A percentile compares a stretch with the other conserved stretches of the same genome.
phyloP scores from a whole-genome alignment of 1,140 invertebrate genomes.

The Drosophila virilis region DNA sequence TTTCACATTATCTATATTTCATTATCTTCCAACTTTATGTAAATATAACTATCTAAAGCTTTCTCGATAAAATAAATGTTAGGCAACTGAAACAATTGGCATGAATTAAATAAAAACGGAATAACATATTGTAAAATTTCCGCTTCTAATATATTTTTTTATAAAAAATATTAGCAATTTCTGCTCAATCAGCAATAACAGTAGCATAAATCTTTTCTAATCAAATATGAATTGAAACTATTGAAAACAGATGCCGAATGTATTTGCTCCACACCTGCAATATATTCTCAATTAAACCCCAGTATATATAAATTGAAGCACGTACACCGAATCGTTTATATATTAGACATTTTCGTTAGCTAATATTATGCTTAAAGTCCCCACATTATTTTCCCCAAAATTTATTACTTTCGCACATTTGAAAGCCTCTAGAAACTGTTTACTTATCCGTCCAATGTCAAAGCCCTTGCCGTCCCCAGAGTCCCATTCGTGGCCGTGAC shows the following conservation, averaged over 20 bases:
- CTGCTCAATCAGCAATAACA: neutral
- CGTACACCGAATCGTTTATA: neutral
- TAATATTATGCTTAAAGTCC: constrained; percentile 12
- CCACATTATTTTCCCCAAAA: constrained; percentile 5
- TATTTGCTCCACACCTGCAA: no score
- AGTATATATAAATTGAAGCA: neutral
- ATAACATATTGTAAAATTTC: no score
- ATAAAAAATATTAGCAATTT: neutral
- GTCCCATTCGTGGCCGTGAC: constrained; percentile 16
- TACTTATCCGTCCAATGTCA: constrained; percentile 4
- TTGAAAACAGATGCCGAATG: no score
- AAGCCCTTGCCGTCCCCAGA: constrained; percentile 22
- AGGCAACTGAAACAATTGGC: no score
- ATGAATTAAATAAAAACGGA: no score
- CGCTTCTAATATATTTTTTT: no score
- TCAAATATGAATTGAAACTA: no score
- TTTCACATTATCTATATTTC: neutral
- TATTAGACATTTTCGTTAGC: neutral
- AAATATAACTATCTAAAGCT: no score
- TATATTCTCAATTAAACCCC: neutral
- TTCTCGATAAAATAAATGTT: no score
- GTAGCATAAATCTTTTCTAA: no score
- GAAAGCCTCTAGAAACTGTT: constrained; percentile 12
- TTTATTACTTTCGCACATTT: neutral
- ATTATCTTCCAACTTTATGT: neutral